These are phyloP conservation scores for Brenthis ino DNA, from an alignment of 2,888 invertebrate species.

Conservation along the genomic window DNA sequence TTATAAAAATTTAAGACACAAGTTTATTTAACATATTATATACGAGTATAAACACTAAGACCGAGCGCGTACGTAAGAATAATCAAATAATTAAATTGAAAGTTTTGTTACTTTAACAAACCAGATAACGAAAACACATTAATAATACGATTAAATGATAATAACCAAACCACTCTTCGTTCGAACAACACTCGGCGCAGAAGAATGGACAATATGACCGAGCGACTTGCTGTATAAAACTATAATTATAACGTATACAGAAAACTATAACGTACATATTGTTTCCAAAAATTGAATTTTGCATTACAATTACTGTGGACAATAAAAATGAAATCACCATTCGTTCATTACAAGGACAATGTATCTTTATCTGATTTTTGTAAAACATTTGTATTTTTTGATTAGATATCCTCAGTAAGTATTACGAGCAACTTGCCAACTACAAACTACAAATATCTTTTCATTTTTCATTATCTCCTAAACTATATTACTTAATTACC, in stretches of 20 bases:
- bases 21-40: background rate
- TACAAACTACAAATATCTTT: too few relatives aligned
- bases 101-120: too few relatives aligned
- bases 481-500: too few relatives aligned
- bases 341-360: conserved; percentile 8
- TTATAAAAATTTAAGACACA: too few relatives aligned
- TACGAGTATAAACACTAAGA: background rate
- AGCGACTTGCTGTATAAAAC: conserved; percentile 5
- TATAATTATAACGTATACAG: conserved; percentile 37
- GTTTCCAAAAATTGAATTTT: conserved; percentile 48
- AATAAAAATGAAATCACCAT: conserved; percentile 35
- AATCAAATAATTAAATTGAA: too few relatives aligned
- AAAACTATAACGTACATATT: conserved; percentile 41
- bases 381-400: background rate
- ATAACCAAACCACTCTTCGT: too few relatives aligned
- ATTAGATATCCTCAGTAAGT: too few relatives aligned
- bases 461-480: too few relatives aligned
- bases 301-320: conserved; percentile 36
- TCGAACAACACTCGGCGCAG: background rate
- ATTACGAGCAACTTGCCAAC: too few relatives aligned
- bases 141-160: too few relatives aligned
- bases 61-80: too few relatives aligned
- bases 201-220: background rate
- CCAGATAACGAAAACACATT: too few relatives aligned
- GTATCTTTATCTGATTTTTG: conserved; percentile 11